Evolutionary conservation across 2,113 vertebrate species (phyloP), one percentile per base, ranked within the genome.

Genomic region (Pelusios castaneus): DNA sequence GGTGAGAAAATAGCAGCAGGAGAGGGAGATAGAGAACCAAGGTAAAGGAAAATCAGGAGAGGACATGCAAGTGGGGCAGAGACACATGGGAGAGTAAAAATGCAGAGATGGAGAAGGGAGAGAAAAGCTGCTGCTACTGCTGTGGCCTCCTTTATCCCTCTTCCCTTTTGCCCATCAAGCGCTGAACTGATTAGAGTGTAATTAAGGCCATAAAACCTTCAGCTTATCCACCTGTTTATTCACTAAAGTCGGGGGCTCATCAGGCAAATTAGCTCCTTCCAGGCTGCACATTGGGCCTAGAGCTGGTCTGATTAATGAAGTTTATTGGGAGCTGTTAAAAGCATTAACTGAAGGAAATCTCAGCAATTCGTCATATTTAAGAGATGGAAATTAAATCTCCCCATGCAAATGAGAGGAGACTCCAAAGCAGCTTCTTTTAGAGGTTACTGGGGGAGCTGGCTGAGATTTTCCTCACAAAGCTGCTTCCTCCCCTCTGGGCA

Each of bases 311-410:
- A 99, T 99, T 99, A 99, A 99, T 99, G 98, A 98, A 99, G 99
- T 99, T 99, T 99, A 99, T 99, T 99, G 99, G 98, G 98, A 99
- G 98, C 98, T 99, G 99, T 99, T 99, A 99, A 99, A 99, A 99
- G 99, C 99, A 99, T 99, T 99, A 99, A 98, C 98, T 99, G 98
- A 98, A 99, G 98, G 99, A 99, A 99, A 99, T 98, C 98, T 98
- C 98, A 45, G 99, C 99, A 99, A 99, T 99, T 99, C 98, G 99
- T 99, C 99, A 99, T 99, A 99, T 99, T 99, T 99, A 99, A 99
- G 98, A 98, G 98, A 97, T 98, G 98, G 98, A 99, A 99, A 99
- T 99, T 99, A 98, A 99, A 99, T 99, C 98, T 98, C 96, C 92
- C 97, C 96, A 97, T 98, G 98, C 98, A 99, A 98, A 99, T 98